Percentiles rank a stretch among this genome's conserved stretches.
Evolutionary conservation across 2,113 vertebrate genomes (phyloP).

Genomic region (Dolichallabes microphthalmus): DNA sequence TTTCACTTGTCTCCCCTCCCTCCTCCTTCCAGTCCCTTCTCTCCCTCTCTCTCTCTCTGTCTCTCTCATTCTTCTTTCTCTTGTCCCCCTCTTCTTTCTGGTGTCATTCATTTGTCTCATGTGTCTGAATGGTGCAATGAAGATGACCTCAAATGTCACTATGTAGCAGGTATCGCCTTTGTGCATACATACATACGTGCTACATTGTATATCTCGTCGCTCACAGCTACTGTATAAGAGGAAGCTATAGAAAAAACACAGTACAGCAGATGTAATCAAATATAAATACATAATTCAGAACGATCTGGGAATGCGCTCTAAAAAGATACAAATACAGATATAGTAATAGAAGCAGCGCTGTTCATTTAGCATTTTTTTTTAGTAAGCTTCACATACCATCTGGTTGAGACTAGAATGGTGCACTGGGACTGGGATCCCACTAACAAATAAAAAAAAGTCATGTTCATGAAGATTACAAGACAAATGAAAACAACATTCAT

Average conservation of each 20-base stretch:
- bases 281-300: neutral
- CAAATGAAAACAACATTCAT: neutral
- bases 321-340: neutral
- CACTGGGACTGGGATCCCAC: neutral
- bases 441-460: neutral
- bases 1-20: constrained; percentile 49
- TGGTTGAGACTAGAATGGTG: neutral
- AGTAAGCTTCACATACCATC: neutral
- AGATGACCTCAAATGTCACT: constrained; percentile 5
- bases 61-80: constrained; percentile 46
- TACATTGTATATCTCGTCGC: too few species aligned
- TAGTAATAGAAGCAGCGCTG: neutral
- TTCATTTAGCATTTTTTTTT: neutral
- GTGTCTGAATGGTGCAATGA: constrained; percentile 59
- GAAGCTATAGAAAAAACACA: constrained; percentile 28
- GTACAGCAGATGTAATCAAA: neutral
- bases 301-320: neutral
- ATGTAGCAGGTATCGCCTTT: constrained; percentile 51
- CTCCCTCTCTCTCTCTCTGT: constrained; percentile 39
- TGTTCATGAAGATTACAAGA: neutral
- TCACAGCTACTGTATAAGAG: neutral
- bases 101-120: constrained; percentile 83
- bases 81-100: constrained; percentile 31
- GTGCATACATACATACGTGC: neutral
- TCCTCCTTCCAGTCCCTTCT: constrained; percentile 26